These are phyloP conservation scores for Thunnus thynnus DNA, from an alignment of 2,113 vertebrate species.

Conservation along the genomic window DNA sequence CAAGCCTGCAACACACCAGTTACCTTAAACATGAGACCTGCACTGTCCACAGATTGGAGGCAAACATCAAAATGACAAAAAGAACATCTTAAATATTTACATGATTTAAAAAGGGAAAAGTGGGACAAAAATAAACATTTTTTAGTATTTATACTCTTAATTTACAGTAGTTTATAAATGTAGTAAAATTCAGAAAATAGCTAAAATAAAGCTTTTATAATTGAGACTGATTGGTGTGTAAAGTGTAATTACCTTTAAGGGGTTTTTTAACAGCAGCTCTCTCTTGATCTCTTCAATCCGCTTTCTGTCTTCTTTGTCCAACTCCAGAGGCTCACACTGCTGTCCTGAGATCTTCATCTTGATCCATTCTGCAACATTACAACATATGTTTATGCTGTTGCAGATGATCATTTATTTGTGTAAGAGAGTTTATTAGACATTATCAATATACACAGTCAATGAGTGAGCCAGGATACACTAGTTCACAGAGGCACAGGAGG, in stretches of 20 bases:
- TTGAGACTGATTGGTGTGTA: not conserved
- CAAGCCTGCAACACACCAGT: conserved; percentile 36
- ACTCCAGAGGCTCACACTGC: conserved; percentile 77
- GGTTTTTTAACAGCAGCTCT: conserved; percentile 82
- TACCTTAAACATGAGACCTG: conserved; percentile 61
- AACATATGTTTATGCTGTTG: not conserved
- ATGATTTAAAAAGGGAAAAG: not conserved
- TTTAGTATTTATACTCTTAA: not conserved
- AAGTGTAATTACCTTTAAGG: conserved; percentile 41
- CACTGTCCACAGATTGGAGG: conserved; percentile 29
- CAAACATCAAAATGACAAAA: conserved; percentile 41
- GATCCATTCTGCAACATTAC: conserved; percentile 84
- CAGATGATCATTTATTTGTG: too few relatives aligned
- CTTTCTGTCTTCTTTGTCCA: conserved; percentile 84
- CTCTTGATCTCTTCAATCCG: conserved; percentile 89
- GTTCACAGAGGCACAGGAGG: too few relatives aligned
- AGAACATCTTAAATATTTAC: not conserved
- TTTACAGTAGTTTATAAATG: not conserved
- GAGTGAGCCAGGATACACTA: too few relatives aligned
- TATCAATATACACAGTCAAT: too few relatives aligned
- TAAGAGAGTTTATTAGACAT: too few relatives aligned
- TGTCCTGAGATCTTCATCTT: conserved; percentile 85
- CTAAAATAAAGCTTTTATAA: not conserved
- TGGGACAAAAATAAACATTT: not conserved
- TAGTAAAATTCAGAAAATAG: too few relatives aligned